Percentiles rank a stretch among this genome's conserved stretches.
These are phyloP conservation scores for Gortyna flavago DNA, from an alignment of 2,888 invertebrate species.

Conservation along the genomic window DNA sequence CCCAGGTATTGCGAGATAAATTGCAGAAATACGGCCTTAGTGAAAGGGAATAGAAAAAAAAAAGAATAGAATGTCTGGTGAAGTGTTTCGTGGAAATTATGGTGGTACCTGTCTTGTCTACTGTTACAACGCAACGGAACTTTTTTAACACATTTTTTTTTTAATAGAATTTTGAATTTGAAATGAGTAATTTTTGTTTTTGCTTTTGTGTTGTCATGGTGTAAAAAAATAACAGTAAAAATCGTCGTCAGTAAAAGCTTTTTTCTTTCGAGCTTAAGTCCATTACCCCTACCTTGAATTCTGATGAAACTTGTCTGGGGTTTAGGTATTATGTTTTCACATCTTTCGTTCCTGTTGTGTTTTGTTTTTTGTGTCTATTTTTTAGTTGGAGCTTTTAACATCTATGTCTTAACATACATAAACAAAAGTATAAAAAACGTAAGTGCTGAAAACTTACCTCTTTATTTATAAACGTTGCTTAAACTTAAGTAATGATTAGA, in stretches of 20 bases:
- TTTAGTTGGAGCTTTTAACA: background rate
- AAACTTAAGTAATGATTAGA: background rate
- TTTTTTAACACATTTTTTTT: too few species aligned
- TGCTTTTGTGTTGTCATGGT: too few species aligned
- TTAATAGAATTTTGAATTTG: too few species aligned
- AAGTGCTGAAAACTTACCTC: background rate
- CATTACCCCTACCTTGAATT: conserved; percentile 17
- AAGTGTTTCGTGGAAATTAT: conserved; percentile 35
- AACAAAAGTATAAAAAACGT: background rate
- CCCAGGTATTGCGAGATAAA: conserved; percentile 61
- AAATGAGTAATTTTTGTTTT: too few species aligned
- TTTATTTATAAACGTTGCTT: background rate
- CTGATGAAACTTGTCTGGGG: conserved; percentile 19
- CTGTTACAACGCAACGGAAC: too few species aligned
- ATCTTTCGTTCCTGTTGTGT: background rate
- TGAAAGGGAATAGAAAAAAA: conserved; percentile 19
- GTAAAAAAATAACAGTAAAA: too few species aligned
- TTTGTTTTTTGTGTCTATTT: background rate
- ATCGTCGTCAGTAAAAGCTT: too few species aligned
- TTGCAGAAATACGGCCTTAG: conserved; percentile 54
- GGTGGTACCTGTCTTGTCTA: too few species aligned
- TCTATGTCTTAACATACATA: too few species aligned
- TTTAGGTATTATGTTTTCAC: conserved; percentile 5
- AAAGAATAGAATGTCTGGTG: conserved; percentile 58
- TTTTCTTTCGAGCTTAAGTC: too few species aligned